Percentiles rank a stretch among this genome's conserved stretches.
Conservation (phyloP, 2,888 invertebrate genomes). For the Papilio protenor region DNA sequence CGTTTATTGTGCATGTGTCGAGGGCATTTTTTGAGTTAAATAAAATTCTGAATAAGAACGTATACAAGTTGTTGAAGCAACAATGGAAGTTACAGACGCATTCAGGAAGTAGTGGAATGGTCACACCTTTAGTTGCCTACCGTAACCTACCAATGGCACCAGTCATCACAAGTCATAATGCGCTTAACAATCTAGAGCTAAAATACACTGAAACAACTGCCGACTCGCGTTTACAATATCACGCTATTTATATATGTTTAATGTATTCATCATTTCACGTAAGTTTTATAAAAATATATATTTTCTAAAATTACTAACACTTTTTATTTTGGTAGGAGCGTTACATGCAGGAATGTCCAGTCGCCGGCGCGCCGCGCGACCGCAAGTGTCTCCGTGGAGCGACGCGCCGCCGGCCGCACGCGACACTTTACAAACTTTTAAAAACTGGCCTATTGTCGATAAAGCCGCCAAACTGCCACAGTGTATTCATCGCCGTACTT, state of each 20-base stretch:
- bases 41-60: constrained; percentile 48
- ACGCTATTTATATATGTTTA: constrained; percentile 16
- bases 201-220: constrained; percentile 47
- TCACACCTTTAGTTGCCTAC: constrained; percentile 71
- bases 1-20: neutral
- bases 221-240: constrained; percentile 31
- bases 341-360: constrained; percentile 12
- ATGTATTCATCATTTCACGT: constrained; percentile 23
- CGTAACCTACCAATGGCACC: constrained; percentile 84
- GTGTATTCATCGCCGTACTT: constrained; percentile 56
- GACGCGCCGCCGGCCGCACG: constrained; percentile 10
- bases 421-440: constrained; percentile 4
- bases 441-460: constrained; percentile 2
- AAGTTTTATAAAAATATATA: constrained; percentile 39
- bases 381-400: neutral
- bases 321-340: constrained; percentile 29
- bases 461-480: constrained; percentile 45
- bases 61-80: constrained; percentile 62
- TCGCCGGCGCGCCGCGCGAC: neutral
- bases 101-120: constrained; percentile 69
- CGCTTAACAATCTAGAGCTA: constrained; percentile 64
- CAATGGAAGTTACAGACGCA: constrained; percentile 78
- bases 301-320: constrained; percentile 29
- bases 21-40: constrained; percentile 42
- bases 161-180: constrained; percentile 83